Conservation (phyloP, 2,888 invertebrate species). For the Bombylius major region DNA sequence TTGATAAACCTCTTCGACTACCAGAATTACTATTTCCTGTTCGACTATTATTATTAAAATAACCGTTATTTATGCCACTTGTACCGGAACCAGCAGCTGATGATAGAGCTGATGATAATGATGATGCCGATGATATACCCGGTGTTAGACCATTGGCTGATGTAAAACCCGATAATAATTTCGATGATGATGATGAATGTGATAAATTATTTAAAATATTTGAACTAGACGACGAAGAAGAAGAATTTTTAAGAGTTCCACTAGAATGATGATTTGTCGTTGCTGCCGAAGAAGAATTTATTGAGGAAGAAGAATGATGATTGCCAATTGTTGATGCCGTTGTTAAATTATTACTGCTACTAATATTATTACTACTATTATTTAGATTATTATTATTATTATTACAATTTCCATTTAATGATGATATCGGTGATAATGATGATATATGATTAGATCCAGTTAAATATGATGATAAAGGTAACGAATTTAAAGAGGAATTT, state of each 20-base stretch:
- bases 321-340: slow-evolving; percentile 11
- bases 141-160: slow-evolving; percentile 1
- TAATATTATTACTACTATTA: slow-evolving; percentile 11
- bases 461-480: no score
- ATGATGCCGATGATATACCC: slow-evolving; percentile 18
- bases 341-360: slow-evolving; percentile 15
- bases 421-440: slow-evolving; percentile 7
- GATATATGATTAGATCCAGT: slow-evolving; percentile 1
- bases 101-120: slow-evolving; percentile 28
- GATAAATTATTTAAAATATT: slow-evolving; percentile 2
- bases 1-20: slow-evolving; percentile 5
- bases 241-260: neutral
- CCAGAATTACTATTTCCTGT: slow-evolving; percentile 9
- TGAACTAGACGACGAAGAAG: neutral
- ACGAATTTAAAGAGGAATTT: no score
- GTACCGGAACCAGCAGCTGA: slow-evolving; percentile 21
- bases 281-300: neutral
- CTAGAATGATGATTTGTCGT: neutral
- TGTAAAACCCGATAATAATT: slow-evolving; percentile 3
- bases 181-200: slow-evolving; percentile 1
- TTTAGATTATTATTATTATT: slow-evolving; percentile 10
- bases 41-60: slow-evolving; percentile 14
- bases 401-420: slow-evolving; percentile 1
- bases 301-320: slow-evolving; percentile 7
- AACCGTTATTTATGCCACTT: slow-evolving; percentile 27